Base-by-base conservation (phyloP, 2,797 vertebrate species). In the Philypnodon macrostomus region DNA sequence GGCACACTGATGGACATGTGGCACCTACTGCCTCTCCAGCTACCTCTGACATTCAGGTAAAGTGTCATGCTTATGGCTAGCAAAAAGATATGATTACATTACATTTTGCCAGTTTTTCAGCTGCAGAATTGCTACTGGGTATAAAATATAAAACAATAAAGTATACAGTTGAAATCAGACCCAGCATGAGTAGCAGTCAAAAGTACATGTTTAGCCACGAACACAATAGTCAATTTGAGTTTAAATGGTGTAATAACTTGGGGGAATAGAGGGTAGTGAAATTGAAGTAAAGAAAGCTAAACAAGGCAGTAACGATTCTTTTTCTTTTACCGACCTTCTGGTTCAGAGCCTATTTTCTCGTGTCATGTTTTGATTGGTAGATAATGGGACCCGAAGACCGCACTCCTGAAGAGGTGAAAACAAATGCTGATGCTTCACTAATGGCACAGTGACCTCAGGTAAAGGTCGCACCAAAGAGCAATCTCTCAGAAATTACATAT, bases 331-430 rank as follows among this genome's bases (percentile, higher is more conserved):
- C 5, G 17, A 19, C 17, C 24, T 40, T 37, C 33, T 47, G 33
- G 42, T 45, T 61, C 42, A 55, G 54, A 54, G 21, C 26, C 24
- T 30, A 40, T 45, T 37, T 61, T 53, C 45, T 33, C 34, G 50
- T 49, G 13, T 36, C 31, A 14, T 34, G 13, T 30, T 29, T 33
- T 47, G 7, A 40, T 56, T 45, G 9, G 12, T 3, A 16, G 39
- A 38, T 31, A 18, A 52, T 56, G 39, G 45, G 31, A 41, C 42
- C 7, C 17, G 27, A 18, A 52, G 18, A 17, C 35, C 37, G 45
- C 45, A 24, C 30, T 24, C 7, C 14, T 31, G 27, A 24, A n/a
- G 23, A 31, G 35, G 39, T 14, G 31, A 56, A 54, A 58, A 58
- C 35, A 35, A 18, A 15, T 41, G 30, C 19, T 24, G 19, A 27